Percentiles rank a stretch among this genome's conserved stretches.
These are phyloP conservation scores for Pollenia griseotomentosa DNA, from an alignment of 2,888 invertebrate species.

Conservation along the genomic window DNA sequence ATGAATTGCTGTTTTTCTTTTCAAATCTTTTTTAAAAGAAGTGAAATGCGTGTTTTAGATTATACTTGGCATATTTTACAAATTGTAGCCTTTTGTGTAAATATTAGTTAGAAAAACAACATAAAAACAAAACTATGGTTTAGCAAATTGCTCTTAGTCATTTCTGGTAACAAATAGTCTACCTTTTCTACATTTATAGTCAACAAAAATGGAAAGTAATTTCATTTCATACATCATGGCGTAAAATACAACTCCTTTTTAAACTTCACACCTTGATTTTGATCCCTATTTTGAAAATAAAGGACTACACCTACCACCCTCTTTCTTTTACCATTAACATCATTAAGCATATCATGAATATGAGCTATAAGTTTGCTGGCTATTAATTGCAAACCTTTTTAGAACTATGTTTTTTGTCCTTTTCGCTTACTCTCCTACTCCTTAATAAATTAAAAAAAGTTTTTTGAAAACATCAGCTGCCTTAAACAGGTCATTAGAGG, in stretches of 20 bases:
- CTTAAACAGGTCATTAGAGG: slow-evolving; percentile 66
- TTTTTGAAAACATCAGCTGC: slow-evolving; percentile 62
- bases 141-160: slow-evolving; percentile 48
- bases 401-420: not conserved
- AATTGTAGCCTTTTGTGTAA: slow-evolving; percentile 15
- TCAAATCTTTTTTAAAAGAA: not conserved
- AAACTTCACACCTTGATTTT: slow-evolving; percentile 65
- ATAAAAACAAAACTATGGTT: slow-evolving; percentile 28
- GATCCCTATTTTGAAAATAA: not conserved
- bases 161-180: slow-evolving; percentile 36
- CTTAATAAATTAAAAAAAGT: not conserved
- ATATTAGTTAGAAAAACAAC: not conserved
- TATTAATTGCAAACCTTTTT: slow-evolving; percentile 44
- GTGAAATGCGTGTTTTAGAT: slow-evolving; percentile 22
- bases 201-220: slow-evolving; percentile 39
- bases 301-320: not conserved
- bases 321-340: not conserved
- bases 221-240: slow-evolving; percentile 30
- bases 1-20: slow-evolving; percentile 33
- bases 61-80: slow-evolving; percentile 16
- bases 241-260: not conserved
- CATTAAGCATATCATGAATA: not conserved
- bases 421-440: not conserved
- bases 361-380: not conserved
- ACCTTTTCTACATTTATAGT: not conserved